These are phyloP conservation scores for Leptinotarsa rubiginosa DNA, from an alignment of 2,888 invertebrate species.

Conservation along the genomic window DNA sequence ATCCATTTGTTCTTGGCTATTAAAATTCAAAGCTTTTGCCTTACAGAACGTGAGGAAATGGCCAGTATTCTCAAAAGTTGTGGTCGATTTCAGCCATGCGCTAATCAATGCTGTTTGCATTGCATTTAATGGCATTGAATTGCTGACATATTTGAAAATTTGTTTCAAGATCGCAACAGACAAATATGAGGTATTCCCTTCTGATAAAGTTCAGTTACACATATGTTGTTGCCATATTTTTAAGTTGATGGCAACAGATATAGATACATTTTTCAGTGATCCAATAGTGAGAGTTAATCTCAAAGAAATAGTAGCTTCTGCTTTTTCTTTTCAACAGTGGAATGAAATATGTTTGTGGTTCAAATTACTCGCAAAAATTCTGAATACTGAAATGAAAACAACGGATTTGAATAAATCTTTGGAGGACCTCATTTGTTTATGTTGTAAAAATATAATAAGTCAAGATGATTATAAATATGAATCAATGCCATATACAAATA, in stretches of 20 bases:
- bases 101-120: constrained; percentile 18
- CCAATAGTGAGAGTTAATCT: not conserved
- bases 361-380: constrained; percentile 20
- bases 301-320: constrained; percentile 24
- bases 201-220: not conserved
- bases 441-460: constrained; percentile 19
- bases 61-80: constrained; percentile 15
- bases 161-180: constrained; percentile 14
- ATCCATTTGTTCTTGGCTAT: constrained; percentile 20
- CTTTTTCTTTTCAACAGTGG: constrained; percentile 14
- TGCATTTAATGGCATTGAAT: constrained; percentile 2
- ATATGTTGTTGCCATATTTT: constrained; percentile 23
- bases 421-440: constrained; percentile 24
- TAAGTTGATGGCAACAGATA: constrained; percentile 22
- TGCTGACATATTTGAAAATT: constrained; percentile 10
- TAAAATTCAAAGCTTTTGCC: constrained; percentile 27
- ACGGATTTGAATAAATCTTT: constrained; percentile 12
- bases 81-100: constrained; percentile 14
- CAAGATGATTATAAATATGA: constrained; percentile 2
- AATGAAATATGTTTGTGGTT: constrained; percentile 25
- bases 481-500: not conserved
- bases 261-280: constrained; percentile 9
- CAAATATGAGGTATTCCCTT: not conserved
- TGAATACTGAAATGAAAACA: constrained; percentile 20
- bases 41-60: constrained; percentile 14